phyloP scores from a whole-genome alignment of 2,888 invertebrate genomes.

The Sisyra nigra region DNA sequence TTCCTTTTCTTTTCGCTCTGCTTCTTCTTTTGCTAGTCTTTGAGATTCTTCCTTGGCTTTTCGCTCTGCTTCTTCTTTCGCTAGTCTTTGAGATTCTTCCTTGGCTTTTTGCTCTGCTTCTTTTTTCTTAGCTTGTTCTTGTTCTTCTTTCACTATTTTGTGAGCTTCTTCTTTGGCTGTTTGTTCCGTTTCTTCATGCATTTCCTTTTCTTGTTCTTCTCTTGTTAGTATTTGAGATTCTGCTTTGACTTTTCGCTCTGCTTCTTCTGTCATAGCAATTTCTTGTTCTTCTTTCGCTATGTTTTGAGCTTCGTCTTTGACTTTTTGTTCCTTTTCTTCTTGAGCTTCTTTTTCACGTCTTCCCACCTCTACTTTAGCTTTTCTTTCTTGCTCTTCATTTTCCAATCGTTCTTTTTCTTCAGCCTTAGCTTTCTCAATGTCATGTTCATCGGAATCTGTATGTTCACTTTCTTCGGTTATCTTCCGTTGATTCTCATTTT shows the following conservation, averaged over 20 bases:
- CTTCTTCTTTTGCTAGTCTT: constrained; percentile 11
- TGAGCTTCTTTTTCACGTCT: constrained; percentile 8
- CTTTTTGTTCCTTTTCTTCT: constrained; percentile 12
- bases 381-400: constrained; percentile 11
- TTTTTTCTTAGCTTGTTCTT: constrained; percentile 16
- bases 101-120: constrained; percentile 22
- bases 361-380: constrained; percentile 10
- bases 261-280: constrained; percentile 10
- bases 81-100: constrained; percentile 9
- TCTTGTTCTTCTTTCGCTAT: constrained; percentile 4
- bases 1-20: constrained; percentile 11
- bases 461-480: constrained; percentile 9
- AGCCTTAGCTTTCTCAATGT: constrained; percentile 12
- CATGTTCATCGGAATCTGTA: constrained; percentile 11
- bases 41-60: constrained; percentile 14
- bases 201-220: no score
- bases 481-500: constrained; percentile 10
- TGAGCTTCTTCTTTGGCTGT: constrained; percentile 12
- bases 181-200: constrained; percentile 11
- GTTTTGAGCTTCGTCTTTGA: background rate
- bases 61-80: constrained; percentile 19
- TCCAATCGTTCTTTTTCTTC: constrained; percentile 10
- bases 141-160: constrained; percentile 14
- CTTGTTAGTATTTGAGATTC: no score
- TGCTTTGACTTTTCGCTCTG: constrained; percentile 9